Conservation (phyloP, 2,797 vertebrate species). For the Sebastiscus albofasciatus region DNA sequence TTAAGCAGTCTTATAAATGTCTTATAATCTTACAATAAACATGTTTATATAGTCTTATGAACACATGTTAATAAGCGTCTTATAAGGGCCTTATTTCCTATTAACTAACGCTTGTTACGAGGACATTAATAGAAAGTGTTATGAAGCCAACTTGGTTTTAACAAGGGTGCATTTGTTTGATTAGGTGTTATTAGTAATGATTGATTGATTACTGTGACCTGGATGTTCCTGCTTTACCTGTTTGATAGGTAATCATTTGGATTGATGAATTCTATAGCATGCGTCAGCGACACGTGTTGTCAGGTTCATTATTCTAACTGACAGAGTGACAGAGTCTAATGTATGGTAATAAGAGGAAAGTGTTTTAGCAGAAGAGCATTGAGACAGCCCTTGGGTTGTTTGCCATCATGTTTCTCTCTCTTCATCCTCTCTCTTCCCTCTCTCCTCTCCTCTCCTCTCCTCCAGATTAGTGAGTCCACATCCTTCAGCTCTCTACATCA, state of each 20-base stretch:
- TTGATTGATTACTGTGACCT: background rate
- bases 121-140: background rate
- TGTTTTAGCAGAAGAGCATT: constrained; percentile 60
- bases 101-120: background rate
- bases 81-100: background rate
- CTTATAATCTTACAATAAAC: no score
- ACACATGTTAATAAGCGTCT: no score
- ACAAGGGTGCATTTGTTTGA: background rate
- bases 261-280: background rate
- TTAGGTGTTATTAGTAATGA: background rate
- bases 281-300: background rate
- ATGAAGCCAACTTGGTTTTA: background rate
- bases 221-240: background rate
- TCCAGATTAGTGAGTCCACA: constrained; percentile 85
- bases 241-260: background rate
- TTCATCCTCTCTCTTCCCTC: background rate
- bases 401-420: constrained; percentile 34
- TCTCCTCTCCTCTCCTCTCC: constrained; percentile 21
- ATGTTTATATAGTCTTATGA: no score
- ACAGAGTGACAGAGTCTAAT: background rate
- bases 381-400: constrained; percentile 51
- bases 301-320: background rate
- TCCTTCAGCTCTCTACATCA: constrained; percentile 86
- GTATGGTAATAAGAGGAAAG: constrained; percentile 41
- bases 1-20: no score